These are phyloP conservation scores for Nothocercus nigrocapillus DNA, from an alignment of 2,113 vertebrate genomes.

Conservation along the genomic window DNA sequence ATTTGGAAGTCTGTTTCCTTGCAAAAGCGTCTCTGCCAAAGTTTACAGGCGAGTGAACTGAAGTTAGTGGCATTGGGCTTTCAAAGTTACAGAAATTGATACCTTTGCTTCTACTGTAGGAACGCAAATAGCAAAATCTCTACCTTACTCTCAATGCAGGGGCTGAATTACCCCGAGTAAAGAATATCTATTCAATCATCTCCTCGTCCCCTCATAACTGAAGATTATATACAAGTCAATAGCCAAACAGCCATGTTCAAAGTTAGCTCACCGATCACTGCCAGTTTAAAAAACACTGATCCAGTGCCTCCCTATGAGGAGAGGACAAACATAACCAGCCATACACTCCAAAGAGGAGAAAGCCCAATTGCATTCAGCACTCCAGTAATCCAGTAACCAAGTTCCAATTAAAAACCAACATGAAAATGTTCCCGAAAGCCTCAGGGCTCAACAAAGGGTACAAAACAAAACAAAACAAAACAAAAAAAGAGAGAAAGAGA, in stretches of 20 bases:
- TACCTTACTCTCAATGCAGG: neutral
- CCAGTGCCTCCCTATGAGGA: neutral
- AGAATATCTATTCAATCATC: neutral
- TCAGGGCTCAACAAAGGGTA: neutral
- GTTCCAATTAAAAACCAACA: neutral
- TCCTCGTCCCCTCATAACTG: neutral
- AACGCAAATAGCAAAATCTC: neutral
- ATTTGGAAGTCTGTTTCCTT: neutral
- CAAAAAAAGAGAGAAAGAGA: no score
- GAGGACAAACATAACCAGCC: neutral
- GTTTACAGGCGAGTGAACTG: neutral
- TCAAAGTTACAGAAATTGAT: neutral
- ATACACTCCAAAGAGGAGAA: neutral
- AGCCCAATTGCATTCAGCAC: neutral
- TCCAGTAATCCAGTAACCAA: neutral
- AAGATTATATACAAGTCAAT: neutral
- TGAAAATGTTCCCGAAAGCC: neutral
- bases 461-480: neutral
- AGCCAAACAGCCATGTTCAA: neutral
- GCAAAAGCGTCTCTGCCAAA: neutral
- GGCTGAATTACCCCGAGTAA: neutral
- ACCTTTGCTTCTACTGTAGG: neutral
- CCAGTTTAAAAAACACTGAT: neutral
- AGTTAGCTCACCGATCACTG: neutral
- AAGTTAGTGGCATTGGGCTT: neutral